Conservation (phyloP, 2,797 vertebrate genomes). For the Eleutherodactylus coqui region DNA sequence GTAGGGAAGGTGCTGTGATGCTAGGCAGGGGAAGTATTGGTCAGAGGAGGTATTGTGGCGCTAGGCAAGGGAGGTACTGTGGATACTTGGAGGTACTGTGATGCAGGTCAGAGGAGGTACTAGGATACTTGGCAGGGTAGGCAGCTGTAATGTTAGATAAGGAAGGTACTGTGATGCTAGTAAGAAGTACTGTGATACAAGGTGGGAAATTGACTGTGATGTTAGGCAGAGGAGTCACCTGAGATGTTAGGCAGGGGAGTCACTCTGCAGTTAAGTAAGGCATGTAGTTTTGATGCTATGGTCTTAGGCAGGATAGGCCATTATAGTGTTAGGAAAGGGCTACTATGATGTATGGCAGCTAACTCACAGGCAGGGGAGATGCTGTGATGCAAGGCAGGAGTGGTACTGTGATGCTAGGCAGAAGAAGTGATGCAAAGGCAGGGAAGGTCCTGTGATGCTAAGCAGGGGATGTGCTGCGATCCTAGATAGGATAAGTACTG, state of each 20-base stretch:
- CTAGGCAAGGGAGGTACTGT: too few relatives aligned
- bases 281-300: too few relatives aligned
- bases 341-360: too few relatives aligned
- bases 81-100: neutral
- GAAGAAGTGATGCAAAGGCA: too few relatives aligned
- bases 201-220: too few relatives aligned
- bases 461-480: neutral
- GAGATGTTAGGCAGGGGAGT: too few relatives aligned
- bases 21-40: neutral
- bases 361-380: neutral
- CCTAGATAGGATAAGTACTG: neutral
- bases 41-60: neutral
- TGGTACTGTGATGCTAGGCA: neutral
- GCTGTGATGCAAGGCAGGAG: neutral
- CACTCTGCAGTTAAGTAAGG: too few relatives aligned
- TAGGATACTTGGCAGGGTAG: neutral
- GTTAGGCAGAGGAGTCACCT: too few relatives aligned
- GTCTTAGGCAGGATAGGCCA: too few relatives aligned
- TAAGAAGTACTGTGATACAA: neutral
- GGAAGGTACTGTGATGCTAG: neutral
- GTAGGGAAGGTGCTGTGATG: neutral
- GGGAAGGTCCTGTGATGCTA: neutral
- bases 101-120: neutral
- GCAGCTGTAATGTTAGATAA: neutral
- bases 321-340: too few relatives aligned